These are phyloP conservation scores for Falco naumanni DNA, from an alignment of 2,797 vertebrate genomes.

Conservation along the genomic window DNA sequence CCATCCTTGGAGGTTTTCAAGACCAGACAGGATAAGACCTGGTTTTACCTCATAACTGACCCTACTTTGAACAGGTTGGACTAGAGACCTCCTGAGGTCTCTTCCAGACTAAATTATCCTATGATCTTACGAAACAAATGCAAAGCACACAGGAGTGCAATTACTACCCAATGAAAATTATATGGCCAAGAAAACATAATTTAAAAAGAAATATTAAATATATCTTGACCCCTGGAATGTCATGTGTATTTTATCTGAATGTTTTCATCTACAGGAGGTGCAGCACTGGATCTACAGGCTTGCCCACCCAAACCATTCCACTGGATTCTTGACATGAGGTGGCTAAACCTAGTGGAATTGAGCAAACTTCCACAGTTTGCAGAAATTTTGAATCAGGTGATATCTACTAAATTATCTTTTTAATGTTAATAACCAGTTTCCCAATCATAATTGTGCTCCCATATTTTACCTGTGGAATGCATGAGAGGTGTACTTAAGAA, in stretches of 20 bases:
- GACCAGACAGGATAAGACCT: neutral
- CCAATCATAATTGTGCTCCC: neutral
- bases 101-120: neutral
- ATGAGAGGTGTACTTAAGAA: neutral
- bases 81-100: neutral
- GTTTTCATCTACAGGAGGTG: conserved; percentile 78
- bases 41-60: neutral
- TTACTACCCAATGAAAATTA: neutral
- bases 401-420: neutral
- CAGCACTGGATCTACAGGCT: conserved; percentile 85
- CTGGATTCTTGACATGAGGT: conserved; percentile 86
- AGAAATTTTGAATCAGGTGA: conserved; percentile 82
- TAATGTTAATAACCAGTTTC: neutral
- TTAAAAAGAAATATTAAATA: neutral
- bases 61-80: neutral
- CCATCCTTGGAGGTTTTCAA: neutral
- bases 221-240: neutral
- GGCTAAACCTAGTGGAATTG: conserved; percentile 87
- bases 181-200: neutral
- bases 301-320: conserved; percentile 82
- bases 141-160: neutral
- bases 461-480: neutral
- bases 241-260: neutral
- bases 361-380: conserved; percentile 81
- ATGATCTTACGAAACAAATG: neutral